These are phyloP conservation scores for Aldabrachelys gigantea DNA, from an alignment of 2,113 vertebrate species.

Conservation along the genomic window DNA sequence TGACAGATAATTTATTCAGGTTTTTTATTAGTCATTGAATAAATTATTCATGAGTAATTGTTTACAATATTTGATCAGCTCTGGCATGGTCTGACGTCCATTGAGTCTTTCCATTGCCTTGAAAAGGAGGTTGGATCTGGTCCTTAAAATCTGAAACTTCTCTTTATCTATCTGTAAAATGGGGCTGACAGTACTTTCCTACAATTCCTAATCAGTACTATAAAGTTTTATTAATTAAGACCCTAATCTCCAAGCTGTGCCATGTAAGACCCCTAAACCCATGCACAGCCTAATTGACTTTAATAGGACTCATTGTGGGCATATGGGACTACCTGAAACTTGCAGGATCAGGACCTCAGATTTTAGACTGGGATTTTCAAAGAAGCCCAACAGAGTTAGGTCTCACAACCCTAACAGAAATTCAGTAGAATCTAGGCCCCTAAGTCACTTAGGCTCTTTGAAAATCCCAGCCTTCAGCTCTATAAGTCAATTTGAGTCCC, in stretches of 20 bases:
- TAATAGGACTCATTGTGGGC: background rate
- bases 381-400: background rate
- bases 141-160: background rate
- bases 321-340: background rate
- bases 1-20: background rate
- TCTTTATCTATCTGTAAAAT: rapidly evolving
- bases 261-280: background rate
- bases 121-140: background rate
- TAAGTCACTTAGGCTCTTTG: background rate
- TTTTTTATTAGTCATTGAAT: background rate
- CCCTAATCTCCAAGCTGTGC: background rate
- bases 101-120: background rate
- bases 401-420: background rate
- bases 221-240: background rate
- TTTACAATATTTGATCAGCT: background rate
- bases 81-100: background rate
- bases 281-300: background rate
- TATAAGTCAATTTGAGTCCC: background rate
- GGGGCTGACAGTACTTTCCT: background rate
- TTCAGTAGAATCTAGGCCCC: background rate
- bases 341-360: background rate
- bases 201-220: rapidly evolving
- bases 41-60: background rate
- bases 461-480: background rate
- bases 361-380: rapidly evolving